Conservation (phyloP, 2,888 invertebrate genomes). For the Nesidiocoris tenuis region DNA sequence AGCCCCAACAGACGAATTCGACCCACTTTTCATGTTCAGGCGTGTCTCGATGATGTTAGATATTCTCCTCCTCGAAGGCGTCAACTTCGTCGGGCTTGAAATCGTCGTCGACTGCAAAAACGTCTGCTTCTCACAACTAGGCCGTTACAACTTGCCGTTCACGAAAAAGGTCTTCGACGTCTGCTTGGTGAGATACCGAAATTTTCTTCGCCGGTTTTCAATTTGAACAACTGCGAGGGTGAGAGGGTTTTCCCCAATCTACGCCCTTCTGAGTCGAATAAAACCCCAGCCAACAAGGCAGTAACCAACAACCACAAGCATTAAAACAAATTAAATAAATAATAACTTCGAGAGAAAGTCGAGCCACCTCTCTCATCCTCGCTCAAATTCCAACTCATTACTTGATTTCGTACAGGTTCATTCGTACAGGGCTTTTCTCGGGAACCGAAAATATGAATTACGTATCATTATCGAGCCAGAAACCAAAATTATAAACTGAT, state of each 20-base stretch:
- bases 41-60: slow-evolving; percentile 49
- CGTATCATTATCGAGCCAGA: too few species aligned
- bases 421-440: too few species aligned
- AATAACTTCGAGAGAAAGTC: too few species aligned
- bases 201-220: slow-evolving; percentile 45
- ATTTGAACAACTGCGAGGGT: slow-evolving; percentile 54
- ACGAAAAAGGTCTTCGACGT: slow-evolving; percentile 47
- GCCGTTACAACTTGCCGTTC: slow-evolving; percentile 48
- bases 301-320: too few species aligned
- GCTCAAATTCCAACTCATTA: too few species aligned
- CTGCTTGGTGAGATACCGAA: slow-evolving; percentile 48
- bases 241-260: slow-evolving; percentile 55
- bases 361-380: too few species aligned
- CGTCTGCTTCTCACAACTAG: slow-evolving; percentile 47
- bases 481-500: too few species aligned
- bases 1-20: slow-evolving; percentile 47
- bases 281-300: too few species aligned
- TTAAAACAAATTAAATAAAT: too few species aligned
- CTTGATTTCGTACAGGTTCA: too few species aligned
- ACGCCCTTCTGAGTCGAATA: too few species aligned
- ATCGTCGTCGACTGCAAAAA: slow-evolving; percentile 49
- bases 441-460: too few species aligned
- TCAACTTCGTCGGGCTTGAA: slow-evolving; percentile 48
- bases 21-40: slow-evolving; percentile 47
- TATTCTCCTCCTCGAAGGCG: slow-evolving; percentile 48